Percentiles rank a stretch among this genome's conserved stretches.
phyloP scores from a whole-genome alignment of 2,888 invertebrate genomes.

The Incurvaria masculella region DNA sequence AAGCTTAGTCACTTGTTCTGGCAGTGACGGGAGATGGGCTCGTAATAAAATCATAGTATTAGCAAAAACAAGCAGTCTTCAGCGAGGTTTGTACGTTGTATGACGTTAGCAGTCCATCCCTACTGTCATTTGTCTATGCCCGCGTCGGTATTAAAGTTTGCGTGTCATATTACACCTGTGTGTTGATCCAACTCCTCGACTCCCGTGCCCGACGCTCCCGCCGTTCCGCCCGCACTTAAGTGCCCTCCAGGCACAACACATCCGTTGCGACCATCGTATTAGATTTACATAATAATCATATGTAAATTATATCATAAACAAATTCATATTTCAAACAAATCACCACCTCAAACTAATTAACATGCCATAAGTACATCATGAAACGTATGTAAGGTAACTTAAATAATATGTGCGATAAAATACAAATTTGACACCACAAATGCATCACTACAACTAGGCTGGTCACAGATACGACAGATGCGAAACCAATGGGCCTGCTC shows the following conservation, averaged over 20 bases:
- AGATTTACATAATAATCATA: not conserved
- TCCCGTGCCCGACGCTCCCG: constrained; percentile 24
- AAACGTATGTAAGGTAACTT: constrained; percentile 38
- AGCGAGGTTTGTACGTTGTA: too few species aligned
- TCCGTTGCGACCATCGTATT: not conserved
- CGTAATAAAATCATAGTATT: too few species aligned
- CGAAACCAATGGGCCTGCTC: constrained; percentile 35
- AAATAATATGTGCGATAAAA: constrained; percentile 41
- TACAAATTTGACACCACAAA: constrained; percentile 46
- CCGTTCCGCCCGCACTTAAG: constrained; percentile 19
- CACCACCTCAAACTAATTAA: not conserved
- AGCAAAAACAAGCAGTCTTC: too few species aligned
- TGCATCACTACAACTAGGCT: constrained; percentile 33
- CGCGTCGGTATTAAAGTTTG: constrained; percentile 37
- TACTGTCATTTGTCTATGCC: too few species aligned
- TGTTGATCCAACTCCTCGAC: constrained; percentile 26
- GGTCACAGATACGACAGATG: not conserved
- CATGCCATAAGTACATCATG: not conserved
- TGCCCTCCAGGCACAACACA: not conserved
- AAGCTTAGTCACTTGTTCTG: too few species aligned
- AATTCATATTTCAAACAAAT: not conserved
- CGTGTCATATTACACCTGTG: constrained; percentile 54
- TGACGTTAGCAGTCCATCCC: too few species aligned
- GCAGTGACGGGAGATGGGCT: too few species aligned
- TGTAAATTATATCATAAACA: not conserved